Conservation (phyloP, 1,140 invertebrate genomes). For the Bathynomus jamesi region DNA sequence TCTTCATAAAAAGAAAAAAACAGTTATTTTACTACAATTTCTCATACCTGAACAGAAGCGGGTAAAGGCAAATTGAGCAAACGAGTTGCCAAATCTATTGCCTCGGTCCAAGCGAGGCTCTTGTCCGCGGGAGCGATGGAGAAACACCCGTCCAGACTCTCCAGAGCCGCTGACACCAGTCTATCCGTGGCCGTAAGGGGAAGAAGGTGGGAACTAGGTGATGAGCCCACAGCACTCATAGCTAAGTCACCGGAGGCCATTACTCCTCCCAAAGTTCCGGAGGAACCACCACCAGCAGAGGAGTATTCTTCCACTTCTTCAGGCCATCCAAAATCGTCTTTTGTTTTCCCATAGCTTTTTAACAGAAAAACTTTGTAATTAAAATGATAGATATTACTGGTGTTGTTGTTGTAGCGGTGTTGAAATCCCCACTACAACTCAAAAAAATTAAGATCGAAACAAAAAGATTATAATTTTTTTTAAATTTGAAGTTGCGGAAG, state of each 20-base stretch:
- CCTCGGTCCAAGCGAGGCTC: constrained; percentile 47
- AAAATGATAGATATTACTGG: too few relatives aligned
- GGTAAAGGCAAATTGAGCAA: constrained; percentile 77
- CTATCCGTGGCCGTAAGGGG: constrained; percentile 50
- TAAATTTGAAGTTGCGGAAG: too few relatives aligned
- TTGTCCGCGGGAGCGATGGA: constrained; percentile 38
- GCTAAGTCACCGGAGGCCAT: constrained; percentile 40
- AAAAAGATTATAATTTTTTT: too few relatives aligned
- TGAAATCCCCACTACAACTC: too few relatives aligned
- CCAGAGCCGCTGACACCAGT: constrained; percentile 62
- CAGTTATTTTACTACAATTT: too few relatives aligned
- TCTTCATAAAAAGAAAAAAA: too few relatives aligned
- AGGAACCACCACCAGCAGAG: constrained; percentile 43
- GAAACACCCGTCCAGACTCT: constrained; percentile 65
- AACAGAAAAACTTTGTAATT: too few relatives aligned
- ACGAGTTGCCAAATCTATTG: constrained; percentile 64
- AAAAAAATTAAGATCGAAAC: too few relatives aligned
- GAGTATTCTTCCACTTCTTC: constrained; percentile 82
- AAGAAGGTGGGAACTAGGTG: constrained; percentile 31
- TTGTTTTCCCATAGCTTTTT: constrained; percentile 88
- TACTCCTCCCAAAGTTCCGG: constrained; percentile 37
- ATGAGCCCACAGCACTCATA: constrained; percentile 2
- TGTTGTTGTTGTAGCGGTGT: too few relatives aligned
- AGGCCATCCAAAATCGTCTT: constrained; percentile 93
- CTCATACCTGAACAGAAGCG: constrained; percentile 56